A percentile compares a stretch with the other conserved stretches of the same genome.
These are phyloP conservation scores for Bettongia penicillata DNA, from an alignment of 2,113 vertebrate species.

Conservation along the genomic window DNA sequence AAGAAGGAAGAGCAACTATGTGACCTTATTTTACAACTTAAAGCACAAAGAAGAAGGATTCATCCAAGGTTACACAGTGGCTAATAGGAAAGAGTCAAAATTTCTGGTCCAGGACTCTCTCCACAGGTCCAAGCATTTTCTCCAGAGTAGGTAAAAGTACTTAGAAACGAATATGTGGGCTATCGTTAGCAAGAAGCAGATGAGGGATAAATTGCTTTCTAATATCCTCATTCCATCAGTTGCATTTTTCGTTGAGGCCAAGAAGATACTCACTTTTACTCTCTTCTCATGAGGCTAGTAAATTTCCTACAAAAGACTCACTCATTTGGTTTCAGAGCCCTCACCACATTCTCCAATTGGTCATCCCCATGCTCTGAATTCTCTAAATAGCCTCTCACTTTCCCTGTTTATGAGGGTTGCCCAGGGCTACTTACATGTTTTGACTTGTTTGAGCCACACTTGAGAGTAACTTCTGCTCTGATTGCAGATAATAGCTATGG, in stretches of 20 bases:
- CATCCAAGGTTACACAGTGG: background rate
- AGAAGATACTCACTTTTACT: background rate
- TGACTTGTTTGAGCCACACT: conserved; percentile 76
- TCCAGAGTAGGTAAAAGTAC: background rate
- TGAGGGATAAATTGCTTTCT: background rate
- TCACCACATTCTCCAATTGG: conserved; percentile 77
- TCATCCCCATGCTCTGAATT: conserved; percentile 77
- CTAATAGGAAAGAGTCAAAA: background rate
- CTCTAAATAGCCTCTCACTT: conserved; percentile 77
- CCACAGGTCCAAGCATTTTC: background rate
- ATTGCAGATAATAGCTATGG: conserved; percentile 21
- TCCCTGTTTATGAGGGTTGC: conserved; percentile 82
- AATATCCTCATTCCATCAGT: background rate
- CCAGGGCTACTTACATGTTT: conserved; percentile 81
- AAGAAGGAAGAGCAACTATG: background rate
- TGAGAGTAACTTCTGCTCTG: conserved; percentile 64
- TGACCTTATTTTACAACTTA: background rate
- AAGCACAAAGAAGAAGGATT: background rate
- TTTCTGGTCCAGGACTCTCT: background rate
- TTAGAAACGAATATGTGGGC: background rate
- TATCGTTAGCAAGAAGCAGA: background rate
- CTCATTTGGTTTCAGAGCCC: conserved; percentile 70
- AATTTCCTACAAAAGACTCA: background rate
- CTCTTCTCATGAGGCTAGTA: background rate
- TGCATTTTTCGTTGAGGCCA: background rate